phyloP scores from a whole-genome alignment of 2,888 invertebrate species.

The Trichopoda pennipes region DNA sequence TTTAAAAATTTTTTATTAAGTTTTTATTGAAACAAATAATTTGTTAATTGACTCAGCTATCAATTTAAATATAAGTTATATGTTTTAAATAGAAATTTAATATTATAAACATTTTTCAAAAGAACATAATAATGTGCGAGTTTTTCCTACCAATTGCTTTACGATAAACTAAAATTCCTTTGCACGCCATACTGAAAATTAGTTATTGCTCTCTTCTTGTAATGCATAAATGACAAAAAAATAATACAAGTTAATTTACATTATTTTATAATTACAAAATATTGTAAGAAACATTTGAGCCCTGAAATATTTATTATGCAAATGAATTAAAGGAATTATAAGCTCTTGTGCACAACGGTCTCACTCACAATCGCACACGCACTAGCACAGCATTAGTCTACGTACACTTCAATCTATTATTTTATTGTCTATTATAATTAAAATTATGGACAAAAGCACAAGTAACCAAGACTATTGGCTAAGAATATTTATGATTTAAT shows the following conservation, averaged over 20 bases:
- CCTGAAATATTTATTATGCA: conserved; percentile 59
- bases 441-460: too few species aligned
- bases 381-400: too few species aligned
- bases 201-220: conserved; percentile 22
- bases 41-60: too few species aligned
- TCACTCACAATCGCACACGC: background rate
- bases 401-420: too few species aligned
- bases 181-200: conserved; percentile 1
- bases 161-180: background rate
- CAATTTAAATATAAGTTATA: too few species aligned
- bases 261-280: conserved; percentile 55
- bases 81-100: too few species aligned
- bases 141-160: background rate
- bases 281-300: conserved; percentile 47
- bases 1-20: too few species aligned
- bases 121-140: background rate
- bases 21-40: too few species aligned
- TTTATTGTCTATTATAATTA: too few species aligned
- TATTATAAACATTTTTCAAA: too few species aligned
- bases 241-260: conserved; percentile 10
- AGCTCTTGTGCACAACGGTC: background rate
- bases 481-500: conserved; percentile 1
- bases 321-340: conserved; percentile 51
- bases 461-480: too few species aligned
- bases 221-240: conserved; percentile 37